Evolutionary conservation across 2,113 vertebrate genomes (phyloP).

Genomic region (Acanthisitta chloris): DNA sequence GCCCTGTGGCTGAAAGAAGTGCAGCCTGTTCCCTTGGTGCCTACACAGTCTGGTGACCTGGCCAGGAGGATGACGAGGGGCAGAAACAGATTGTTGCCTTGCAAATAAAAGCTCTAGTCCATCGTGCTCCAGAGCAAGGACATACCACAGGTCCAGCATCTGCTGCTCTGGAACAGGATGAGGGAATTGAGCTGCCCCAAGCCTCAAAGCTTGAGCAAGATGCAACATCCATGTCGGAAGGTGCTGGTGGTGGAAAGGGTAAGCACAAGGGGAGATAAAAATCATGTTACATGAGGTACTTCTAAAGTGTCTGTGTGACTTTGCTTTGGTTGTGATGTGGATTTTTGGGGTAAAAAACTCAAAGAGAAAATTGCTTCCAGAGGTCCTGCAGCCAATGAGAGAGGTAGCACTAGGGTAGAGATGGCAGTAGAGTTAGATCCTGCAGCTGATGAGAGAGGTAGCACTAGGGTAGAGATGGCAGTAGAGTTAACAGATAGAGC

Average conservation of each 20-base stretch:
- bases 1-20: accelerated
- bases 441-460: not conserved
- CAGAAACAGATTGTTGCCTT: not conserved
- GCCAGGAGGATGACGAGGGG: not conserved
- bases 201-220: not conserved
- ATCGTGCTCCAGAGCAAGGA: accelerated
- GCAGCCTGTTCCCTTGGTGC: not conserved
- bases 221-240: accelerated
- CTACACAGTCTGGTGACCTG: not conserved
- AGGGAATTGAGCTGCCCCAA: accelerated
- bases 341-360: not conserved
- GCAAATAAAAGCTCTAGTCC: not conserved
- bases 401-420: no score
- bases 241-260: not conserved
- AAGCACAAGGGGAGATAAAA: not conserved
- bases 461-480: not conserved
- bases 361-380: not conserved
- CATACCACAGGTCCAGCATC: accelerated
- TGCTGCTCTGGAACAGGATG: accelerated
- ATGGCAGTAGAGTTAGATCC: not conserved
- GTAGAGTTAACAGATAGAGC: not conserved
- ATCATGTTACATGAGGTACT: not conserved
- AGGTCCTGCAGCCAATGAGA: not conserved
- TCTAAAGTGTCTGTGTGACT: not conserved
- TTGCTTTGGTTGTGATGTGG: not conserved